phyloP scores from a whole-genome alignment of 2,888 invertebrate species.

The Caenorhabditis afra region DNA sequence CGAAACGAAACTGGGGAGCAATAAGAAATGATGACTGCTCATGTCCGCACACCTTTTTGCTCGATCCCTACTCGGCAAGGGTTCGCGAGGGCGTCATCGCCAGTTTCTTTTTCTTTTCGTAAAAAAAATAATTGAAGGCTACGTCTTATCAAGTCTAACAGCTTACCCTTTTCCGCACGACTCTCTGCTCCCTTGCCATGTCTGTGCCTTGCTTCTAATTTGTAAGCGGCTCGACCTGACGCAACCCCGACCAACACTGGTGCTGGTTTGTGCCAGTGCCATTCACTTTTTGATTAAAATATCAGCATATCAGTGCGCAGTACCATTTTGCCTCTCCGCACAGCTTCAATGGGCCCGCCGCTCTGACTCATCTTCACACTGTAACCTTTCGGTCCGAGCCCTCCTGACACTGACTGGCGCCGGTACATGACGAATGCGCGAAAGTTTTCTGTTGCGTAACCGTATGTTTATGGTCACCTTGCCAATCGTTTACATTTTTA shows the following conservation, averaged over 20 bases:
- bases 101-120: background rate
- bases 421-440: conserved; percentile 57
- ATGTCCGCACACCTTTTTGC: conserved; percentile 4
- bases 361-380: conserved; percentile 26
- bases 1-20: conserved; percentile 4
- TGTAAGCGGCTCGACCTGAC: background rate
- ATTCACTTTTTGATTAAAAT: conserved; percentile 49
- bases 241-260: background rate
- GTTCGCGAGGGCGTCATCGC: background rate
- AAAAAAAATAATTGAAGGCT: conserved; percentile 11
- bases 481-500: conserved; percentile 48
- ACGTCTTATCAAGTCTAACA: background rate
- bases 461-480: conserved; percentile 33
- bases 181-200: background rate
- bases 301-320: conserved; percentile 51
- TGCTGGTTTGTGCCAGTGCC: conserved; percentile 49
- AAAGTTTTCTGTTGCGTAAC: conserved; percentile 53
- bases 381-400: conserved; percentile 27
- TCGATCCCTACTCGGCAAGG: background rate
- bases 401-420: conserved; percentile 32
- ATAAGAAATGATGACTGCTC: conserved; percentile 22
- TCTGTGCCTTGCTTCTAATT: background rate
- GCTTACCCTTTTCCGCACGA: no score
- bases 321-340: conserved; percentile 49
- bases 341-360: conserved; percentile 48